These are phyloP conservation scores for Erpornis zantholeuca DNA, from an alignment of 2,113 vertebrate species.

Conservation along the genomic window DNA sequence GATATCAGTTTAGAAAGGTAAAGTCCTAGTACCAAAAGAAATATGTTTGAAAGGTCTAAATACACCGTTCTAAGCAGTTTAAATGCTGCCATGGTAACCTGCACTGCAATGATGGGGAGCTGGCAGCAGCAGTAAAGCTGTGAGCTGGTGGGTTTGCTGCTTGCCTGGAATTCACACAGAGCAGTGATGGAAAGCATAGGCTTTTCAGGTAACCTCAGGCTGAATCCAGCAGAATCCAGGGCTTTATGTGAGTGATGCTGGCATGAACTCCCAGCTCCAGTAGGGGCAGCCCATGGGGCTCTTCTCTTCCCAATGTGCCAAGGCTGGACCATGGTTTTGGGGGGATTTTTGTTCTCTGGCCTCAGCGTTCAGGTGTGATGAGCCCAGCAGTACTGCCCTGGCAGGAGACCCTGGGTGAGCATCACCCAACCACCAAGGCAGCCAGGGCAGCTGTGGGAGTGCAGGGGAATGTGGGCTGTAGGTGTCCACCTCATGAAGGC, in stretches of 20 bases:
- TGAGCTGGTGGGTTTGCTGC: neutral
- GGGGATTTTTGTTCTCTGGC: too few species aligned
- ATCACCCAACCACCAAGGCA: neutral
- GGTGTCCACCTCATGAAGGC: rapidly evolving
- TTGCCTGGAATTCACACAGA: neutral
- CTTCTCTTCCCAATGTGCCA: rapidly evolving
- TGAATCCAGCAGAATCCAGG: neutral
- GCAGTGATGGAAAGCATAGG: neutral
- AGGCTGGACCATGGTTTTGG: neutral
- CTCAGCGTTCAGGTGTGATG: neutral
- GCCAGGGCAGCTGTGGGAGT: rapidly evolving
- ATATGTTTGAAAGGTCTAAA: neutral
- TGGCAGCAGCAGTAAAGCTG: neutral
- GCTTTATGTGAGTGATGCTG: rapidly evolving
- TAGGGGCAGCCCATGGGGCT: neutral
- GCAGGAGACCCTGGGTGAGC: neutral
- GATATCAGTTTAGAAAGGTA: neutral
- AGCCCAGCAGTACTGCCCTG: neutral
- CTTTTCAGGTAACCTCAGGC: neutral
- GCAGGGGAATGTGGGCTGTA: rapidly evolving
- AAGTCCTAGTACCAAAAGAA: neutral
- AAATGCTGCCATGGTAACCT: neutral
- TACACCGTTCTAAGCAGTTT: neutral
- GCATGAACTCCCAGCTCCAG: neutral
- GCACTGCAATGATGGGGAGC: neutral